Base-by-base conservation (phyloP, 2,888 invertebrate species). In the Lissonota sp. region DNA sequence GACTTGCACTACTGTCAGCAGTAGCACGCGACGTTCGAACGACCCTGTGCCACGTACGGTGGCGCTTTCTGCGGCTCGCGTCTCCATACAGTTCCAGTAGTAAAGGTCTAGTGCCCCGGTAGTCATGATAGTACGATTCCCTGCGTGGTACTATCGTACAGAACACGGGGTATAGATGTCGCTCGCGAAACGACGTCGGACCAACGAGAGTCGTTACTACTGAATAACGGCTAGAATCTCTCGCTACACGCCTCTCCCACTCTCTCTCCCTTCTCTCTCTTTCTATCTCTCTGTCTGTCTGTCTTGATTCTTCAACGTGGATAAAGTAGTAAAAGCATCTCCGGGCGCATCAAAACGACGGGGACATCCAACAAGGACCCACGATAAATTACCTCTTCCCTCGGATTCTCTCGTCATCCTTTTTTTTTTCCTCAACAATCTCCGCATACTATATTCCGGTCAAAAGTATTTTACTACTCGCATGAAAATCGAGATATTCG, bases 201-300 rank as follows among this genome's bases (percentile, higher is more conserved):
- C 71, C 75, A 75, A 67, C 51, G 67, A 79, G 67, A 67, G 75
- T 82, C 79, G 71, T 82, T 79, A 82, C 74, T 71, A 78, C 78
- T 67, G 74, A 51, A 78, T 62, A 66, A 72, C 75, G 60, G 46
- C 63, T 46, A 49, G 42, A 57, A 6, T n/a, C 40, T 51, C 51
- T 66, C 57, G 63, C 39, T 16, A 46, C 64, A 40, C 37, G 12
- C 4, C 14, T 53, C 16, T n/a, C 16, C 6, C 39, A 16, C 62
- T 16, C 6, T 14, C 62, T 62, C 62, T 14, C 58, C 16, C 55
- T 55, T n/a, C n/a, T n/a, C n/a, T n/a, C n/a, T n/a, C n/a, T n/a
- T n/a, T 16, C 51, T 51, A 8, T 51, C 51, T 51, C 51, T 5
- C 12, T 8, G 1, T 51, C n/a, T 51, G 14, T 57, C 53, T 39